These are phyloP conservation scores for Odontomyia ornata DNA, from an alignment of 2,888 invertebrate species.

Conservation along the genomic window DNA sequence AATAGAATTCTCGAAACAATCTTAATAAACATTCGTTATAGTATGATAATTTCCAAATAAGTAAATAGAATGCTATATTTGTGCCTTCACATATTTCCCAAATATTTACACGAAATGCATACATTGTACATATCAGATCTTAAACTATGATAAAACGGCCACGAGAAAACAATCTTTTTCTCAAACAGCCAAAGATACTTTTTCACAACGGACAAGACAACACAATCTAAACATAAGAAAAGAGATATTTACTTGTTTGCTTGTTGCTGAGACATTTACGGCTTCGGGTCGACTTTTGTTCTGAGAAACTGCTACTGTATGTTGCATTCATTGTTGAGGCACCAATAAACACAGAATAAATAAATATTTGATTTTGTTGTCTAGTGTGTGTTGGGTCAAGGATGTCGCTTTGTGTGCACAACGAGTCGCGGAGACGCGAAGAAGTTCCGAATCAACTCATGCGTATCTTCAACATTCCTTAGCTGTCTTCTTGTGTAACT, in stretches of 20 bases:
- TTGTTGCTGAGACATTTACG: neutral
- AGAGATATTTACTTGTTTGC: neutral
- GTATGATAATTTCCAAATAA: too few species aligned
- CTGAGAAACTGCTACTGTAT: conserved; percentile 34
- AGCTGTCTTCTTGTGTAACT: neutral
- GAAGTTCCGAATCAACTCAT: too few species aligned
- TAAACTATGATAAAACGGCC: neutral
- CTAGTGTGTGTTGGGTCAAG: neutral
- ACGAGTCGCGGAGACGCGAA: neutral
- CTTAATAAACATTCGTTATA: too few species aligned
- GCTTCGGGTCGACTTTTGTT: conserved; percentile 25
- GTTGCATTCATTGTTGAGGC: conserved; percentile 13
- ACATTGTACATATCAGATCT: too few species aligned
- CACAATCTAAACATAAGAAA: neutral
- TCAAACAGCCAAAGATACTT: neutral
- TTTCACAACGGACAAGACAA: too few species aligned
- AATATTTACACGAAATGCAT: conserved; percentile 5
- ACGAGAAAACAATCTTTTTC: conserved; percentile 2
- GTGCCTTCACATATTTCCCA: neutral
- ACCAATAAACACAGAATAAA: neutral
- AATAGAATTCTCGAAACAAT: too few species aligned
- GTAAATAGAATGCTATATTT: too few species aligned
- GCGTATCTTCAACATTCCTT: neutral
- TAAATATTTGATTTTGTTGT: conserved; percentile 23
- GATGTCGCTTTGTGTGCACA: neutral